Percentiles rank a stretch among this genome's conserved stretches.
phyloP scores from a whole-genome alignment of 2,797 vertebrate species.

The Scolopax rusticola region DNA sequence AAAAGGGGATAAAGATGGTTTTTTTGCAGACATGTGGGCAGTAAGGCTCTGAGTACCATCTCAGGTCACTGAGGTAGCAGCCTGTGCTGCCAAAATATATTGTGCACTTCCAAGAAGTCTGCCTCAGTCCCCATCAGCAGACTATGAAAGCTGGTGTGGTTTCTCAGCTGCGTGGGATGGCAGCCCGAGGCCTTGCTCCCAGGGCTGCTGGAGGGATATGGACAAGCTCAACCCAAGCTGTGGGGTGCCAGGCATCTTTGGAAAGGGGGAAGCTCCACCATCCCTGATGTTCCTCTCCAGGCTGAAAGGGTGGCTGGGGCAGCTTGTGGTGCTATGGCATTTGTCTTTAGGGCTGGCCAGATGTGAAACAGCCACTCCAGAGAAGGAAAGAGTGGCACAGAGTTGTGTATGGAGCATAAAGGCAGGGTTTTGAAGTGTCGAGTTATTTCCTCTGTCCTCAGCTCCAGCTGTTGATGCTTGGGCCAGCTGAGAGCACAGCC shows the following conservation, averaged over 20 bases:
- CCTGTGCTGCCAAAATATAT: not conserved
- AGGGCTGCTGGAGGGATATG: not conserved
- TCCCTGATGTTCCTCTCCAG: not conserved
- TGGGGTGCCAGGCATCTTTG: accelerated
- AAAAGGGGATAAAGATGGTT: not conserved
- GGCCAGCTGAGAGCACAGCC: not conserved
- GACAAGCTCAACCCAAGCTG: not conserved
- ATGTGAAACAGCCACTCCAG: not conserved
- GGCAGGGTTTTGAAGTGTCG: accelerated
- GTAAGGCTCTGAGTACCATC: not conserved
- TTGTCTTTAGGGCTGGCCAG: not conserved
- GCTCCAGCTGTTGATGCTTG: not conserved
- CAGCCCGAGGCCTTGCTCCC: accelerated
- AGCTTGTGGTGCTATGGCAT: accelerated
- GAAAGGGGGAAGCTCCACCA: not conserved
- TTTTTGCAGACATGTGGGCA: not conserved
- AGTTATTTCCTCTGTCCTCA: not conserved
- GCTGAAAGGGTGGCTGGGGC: not conserved
- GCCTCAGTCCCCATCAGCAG: not conserved
- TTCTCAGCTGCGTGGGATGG: not conserved
- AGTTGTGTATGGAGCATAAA: not conserved
- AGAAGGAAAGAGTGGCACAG: not conserved
- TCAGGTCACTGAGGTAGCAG: not conserved
- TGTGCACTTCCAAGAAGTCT: not conserved
- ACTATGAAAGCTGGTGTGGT: not conserved